Base-by-base conservation (phyloP, 2,888 invertebrate species). In the Calliscelio sp. region DNA sequence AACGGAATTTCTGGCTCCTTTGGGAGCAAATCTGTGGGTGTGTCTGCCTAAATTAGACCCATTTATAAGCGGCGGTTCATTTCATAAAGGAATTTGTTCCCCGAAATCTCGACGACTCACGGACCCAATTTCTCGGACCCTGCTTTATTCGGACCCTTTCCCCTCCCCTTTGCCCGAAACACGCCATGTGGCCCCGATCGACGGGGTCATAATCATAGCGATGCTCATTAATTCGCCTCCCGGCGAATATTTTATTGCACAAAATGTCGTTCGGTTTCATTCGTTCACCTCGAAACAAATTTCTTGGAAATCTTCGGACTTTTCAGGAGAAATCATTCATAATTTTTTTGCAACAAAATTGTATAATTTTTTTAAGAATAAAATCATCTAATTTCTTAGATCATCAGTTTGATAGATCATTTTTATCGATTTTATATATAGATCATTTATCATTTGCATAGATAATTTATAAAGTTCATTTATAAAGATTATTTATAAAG, bases 121-220 rank as follows among this genome's bases (percentile, higher is more conserved):
- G 66, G 75, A 71, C 80, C 84, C 73, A 84, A 84, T 84, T 84
- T 84, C 84, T 71, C 49, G 73, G 84, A 81, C 66, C 73, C 77
- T 82, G 38, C 38, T 73, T 83, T 73, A 57, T 41, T 41, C 41
- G 11, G 41, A 68, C 61, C 70, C 74, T 35, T 18, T 57, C 49
- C 53, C 77, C 41, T 46, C 65, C 70, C 63, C 32, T 70, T 51
- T 70, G 55, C 77, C 68, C 46, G 77, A 66, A 74, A 75, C 81
- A 68, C 70, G 44, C 75, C 70, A 63, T 71, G 68, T 81, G 75
- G 75, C 63, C 70, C 81, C 81, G 57, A 70, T 81, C 74, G 35
- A 49, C 49, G 70, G 70, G 55, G 70, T 75, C 81, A 70, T 75
- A 70, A 75, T 75, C 75, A 57, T 75, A 81, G 70, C 74, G 25